These are phyloP conservation scores for Micromys minutus DNA, from an alignment of 2,113 vertebrate genomes.

Conservation along the genomic window DNA sequence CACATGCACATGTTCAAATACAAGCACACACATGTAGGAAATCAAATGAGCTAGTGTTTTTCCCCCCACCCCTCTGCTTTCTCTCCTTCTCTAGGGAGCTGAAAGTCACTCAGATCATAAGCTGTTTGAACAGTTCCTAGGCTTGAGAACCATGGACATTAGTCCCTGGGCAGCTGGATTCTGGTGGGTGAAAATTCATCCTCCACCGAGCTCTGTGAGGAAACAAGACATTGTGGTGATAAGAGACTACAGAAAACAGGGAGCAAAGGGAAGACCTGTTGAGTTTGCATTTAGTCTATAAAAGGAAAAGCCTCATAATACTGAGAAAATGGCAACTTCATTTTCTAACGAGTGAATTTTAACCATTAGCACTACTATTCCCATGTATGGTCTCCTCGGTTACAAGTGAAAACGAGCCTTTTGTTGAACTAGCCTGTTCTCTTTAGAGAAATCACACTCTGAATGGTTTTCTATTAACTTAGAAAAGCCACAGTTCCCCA, in stretches of 20 bases:
- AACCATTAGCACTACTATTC: slow-evolving; percentile 26
- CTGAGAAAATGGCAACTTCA: not conserved
- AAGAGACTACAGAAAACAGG: not conserved
- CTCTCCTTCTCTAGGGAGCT: not conserved
- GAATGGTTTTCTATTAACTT: slow-evolving; percentile 30
- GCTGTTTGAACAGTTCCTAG: not conserved
- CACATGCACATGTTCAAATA: not conserved
- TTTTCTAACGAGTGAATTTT: slow-evolving; percentile 18
- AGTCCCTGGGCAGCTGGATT: not conserved
- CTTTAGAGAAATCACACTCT: slow-evolving; percentile 17
- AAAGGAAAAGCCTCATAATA: not conserved
- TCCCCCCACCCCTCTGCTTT: not conserved
- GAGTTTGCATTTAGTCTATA: not conserved
- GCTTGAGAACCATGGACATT: not conserved
- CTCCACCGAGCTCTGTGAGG: not conserved
- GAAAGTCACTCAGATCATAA: not conserved
- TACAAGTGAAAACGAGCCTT: not conserved
- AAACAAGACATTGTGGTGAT: not conserved
- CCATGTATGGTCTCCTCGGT: not conserved
- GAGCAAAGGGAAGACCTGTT: not conserved
- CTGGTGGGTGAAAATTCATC: not conserved
- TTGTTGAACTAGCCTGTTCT: not conserved
- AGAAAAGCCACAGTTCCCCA: slow-evolving; percentile 27
- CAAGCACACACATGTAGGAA: not conserved
- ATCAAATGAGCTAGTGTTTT: not conserved